Base-by-base conservation (phyloP, 2,113 vertebrate species). In the Ammodytes dubius region DNA sequence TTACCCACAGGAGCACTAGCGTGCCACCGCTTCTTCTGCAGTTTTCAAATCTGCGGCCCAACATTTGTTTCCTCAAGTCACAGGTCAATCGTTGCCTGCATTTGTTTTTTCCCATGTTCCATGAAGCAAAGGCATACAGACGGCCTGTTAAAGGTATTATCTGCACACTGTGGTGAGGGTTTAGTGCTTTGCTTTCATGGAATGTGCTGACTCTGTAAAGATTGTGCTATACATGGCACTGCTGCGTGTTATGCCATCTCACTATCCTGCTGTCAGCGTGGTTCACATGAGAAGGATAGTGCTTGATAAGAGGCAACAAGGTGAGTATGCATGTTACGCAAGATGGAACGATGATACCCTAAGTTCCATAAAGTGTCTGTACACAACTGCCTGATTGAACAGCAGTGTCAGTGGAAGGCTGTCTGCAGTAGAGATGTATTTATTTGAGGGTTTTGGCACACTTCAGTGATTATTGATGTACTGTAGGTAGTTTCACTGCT, bases 1-100 rank as follows among this genome's bases (percentile, higher is more conserved):
- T 67, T 78, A 67, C 91, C 82, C 86, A 35, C 42, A 74, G 90
- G 88, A 91, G 72, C 58, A 70, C 64, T 58, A 57, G 61, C 70
- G 67, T 77, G 70, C 79, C 63, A 40, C 82, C 56, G 2, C 75
- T 64, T 76, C 70, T 91, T 83, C 74, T 90, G 87, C 57, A 74
- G 56, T 91, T 91, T 27, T 92, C 74, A 89, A 86, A 91, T 90
- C 89, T 88, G 84, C 76, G 88, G 88, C 83, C 83, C 74, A 88
- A 84, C 91, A 88, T 92, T 92, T 88, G 84, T 90, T 94, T 94
- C 90, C 92, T 91, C 27, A 86, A 88, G 92, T 93, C 92, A 92
- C 83, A 91, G 92, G 92, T 93, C 93, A 91, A 40, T 83, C 63
- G 73, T 83, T 87, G 89, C 90, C 89, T 88, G 87, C 91, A 89